phyloP scores from a whole-genome alignment of 2,888 invertebrate species.

The Drosophila aldrichi region DNA sequence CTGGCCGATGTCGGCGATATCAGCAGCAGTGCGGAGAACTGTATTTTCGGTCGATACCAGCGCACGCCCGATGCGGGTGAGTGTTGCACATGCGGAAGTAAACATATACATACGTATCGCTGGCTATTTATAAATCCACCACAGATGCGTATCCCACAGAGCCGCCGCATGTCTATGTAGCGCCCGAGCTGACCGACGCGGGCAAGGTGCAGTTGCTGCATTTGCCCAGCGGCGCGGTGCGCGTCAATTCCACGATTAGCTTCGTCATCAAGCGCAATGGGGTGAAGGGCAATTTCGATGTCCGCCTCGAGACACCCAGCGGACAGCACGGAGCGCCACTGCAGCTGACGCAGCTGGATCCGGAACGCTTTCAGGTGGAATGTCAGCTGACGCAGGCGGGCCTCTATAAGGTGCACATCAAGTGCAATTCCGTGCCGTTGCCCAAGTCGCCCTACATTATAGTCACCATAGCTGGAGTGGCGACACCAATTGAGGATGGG shows the following conservation, averaged over 20 bases:
- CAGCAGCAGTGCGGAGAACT: slow-evolving; percentile 62
- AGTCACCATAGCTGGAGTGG: slow-evolving; percentile 75
- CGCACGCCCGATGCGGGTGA: slow-evolving; percentile 84
- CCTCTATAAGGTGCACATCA: slow-evolving; percentile 83
- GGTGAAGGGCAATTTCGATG: slow-evolving; percentile 84
- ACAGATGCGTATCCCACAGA: slow-evolving; percentile 80
- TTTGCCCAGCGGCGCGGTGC: slow-evolving; percentile 83
- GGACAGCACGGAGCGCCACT: slow-evolving; percentile 69
- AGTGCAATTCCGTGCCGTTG: slow-evolving; percentile 82
- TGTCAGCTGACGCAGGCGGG: slow-evolving; percentile 76
- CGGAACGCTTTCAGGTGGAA: slow-evolving; percentile 79
- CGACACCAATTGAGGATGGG: slow-evolving; percentile 4
- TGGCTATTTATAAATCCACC: slow-evolving; percentile 44
- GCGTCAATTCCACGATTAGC: slow-evolving; percentile 68
- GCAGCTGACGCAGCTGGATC: slow-evolving; percentile 77
- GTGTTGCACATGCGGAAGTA: slow-evolving; percentile 65
- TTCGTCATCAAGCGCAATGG: slow-evolving; percentile 83
- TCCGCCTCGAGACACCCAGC: slow-evolving; percentile 82
- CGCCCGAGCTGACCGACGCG: slow-evolving; percentile 83
- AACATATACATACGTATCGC: slow-evolving; percentile 9
- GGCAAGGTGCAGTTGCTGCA: slow-evolving; percentile 82
- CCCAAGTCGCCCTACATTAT: slow-evolving; percentile 83
- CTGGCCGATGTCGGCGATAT: slow-evolving; percentile 40
- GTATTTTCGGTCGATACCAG: slow-evolving; percentile 83
- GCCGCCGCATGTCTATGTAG: slow-evolving; percentile 75